Percentiles rank a stretch among this genome's conserved stretches.
phyloP scores from a whole-genome alignment of 1,140 invertebrate genomes.

The Mizuhopecten yessoensis region DNA sequence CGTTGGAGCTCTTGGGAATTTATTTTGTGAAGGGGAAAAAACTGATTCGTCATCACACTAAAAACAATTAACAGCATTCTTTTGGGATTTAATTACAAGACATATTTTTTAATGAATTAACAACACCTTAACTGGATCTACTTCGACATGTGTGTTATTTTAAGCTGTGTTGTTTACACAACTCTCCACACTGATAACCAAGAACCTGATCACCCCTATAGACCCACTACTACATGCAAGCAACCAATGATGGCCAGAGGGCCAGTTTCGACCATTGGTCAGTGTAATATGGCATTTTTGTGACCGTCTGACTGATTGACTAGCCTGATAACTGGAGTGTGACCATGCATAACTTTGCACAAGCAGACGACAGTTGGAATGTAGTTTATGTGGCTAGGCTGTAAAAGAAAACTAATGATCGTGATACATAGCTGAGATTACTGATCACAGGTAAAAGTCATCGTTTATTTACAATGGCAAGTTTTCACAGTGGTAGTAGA shows the following conservation, averaged over 20 bases:
- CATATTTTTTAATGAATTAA: neutral
- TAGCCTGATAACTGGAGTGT: neutral
- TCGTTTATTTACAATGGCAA: neutral
- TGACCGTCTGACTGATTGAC: conserved; percentile 7
- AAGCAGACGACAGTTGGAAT: conserved; percentile 32
- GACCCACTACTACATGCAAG: neutral
- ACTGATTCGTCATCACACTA: neutral
- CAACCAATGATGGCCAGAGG: neutral
- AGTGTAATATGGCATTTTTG: conserved; percentile 35
- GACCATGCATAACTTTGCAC: conserved; percentile 37
- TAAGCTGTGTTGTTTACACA: neutral
- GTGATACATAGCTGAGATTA: neutral
- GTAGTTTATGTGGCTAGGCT: neutral
- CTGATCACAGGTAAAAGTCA: neutral
- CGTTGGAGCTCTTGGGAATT: too few species aligned
- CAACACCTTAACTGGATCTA: neutral
- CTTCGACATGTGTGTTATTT: neutral
- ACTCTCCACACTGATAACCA: neutral
- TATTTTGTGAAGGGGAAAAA: neutral
- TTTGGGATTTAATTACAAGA: neutral
- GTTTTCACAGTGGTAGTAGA: neutral
- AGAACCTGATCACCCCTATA: neutral
- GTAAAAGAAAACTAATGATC: neutral
- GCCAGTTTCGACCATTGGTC: neutral
- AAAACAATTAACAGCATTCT: neutral